Conservation (phyloP, 2,797 vertebrate genomes). For the Echiichthys vipera region DNA sequence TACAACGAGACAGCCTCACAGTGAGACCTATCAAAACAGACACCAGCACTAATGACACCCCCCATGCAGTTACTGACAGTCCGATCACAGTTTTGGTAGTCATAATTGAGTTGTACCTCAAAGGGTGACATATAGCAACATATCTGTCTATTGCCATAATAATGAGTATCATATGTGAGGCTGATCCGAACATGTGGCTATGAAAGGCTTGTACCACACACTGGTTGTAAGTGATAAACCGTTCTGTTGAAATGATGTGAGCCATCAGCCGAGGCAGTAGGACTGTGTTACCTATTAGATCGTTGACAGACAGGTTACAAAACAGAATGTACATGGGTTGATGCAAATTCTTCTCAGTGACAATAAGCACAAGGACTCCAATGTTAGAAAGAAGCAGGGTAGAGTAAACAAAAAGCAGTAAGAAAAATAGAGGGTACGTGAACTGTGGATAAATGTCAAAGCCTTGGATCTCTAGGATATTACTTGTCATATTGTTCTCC, state of each 20-base stretch:
- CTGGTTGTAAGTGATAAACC: constrained; percentile 81
- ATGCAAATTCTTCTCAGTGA: constrained; percentile 78
- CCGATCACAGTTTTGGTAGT: constrained; percentile 75
- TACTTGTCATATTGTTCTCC: constrained; percentile 61
- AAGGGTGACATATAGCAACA: constrained; percentile 85
- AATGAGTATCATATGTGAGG: constrained; percentile 86
- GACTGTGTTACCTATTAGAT: constrained; percentile 85
- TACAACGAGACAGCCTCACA: constrained; percentile 67
- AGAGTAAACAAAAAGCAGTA: constrained; percentile 69
- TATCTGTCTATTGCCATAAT: constrained; percentile 89
- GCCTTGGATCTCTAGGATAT: constrained; percentile 69
- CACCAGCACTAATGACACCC: constrained; percentile 60
- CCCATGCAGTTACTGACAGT: constrained; percentile 71
- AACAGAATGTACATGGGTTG: constrained; percentile 89
- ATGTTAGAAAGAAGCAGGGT: constrained; percentile 71
- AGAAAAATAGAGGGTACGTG: constrained; percentile 68
- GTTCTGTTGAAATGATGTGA: constrained; percentile 83
- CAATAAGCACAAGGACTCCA: constrained; percentile 66
- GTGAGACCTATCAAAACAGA: constrained; percentile 75
- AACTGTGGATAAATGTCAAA: constrained; percentile 65
- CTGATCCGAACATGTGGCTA: constrained; percentile 86
- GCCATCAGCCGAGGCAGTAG: constrained; percentile 84
- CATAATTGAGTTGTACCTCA: constrained; percentile 81
- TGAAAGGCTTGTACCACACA: constrained; percentile 88
- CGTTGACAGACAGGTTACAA: constrained; percentile 84